Conservation (phyloP, 2,888 invertebrate species). For the Drosophila aldrichi region DNA sequence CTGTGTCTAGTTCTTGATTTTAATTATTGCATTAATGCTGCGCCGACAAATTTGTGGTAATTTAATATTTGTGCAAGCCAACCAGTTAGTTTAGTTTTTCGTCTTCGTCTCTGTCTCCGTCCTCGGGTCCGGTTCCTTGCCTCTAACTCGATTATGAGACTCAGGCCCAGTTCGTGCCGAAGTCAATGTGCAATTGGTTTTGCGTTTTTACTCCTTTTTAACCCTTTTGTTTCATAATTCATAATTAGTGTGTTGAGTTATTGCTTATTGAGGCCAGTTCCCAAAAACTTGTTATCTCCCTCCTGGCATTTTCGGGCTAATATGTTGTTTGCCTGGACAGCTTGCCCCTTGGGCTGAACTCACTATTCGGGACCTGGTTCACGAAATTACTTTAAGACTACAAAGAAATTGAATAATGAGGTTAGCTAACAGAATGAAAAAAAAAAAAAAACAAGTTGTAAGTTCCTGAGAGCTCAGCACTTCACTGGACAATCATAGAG, state of each 20-base stretch:
- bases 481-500: conserved; percentile 49
- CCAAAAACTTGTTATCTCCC: conserved; percentile 67
- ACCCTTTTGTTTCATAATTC: conserved; percentile 65
- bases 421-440: conserved; percentile 32
- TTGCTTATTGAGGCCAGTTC: conserved; percentile 51
- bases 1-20: conserved; percentile 66
- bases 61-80: conserved; percentile 70
- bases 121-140: conserved; percentile 45
- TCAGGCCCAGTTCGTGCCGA: conserved; percentile 49
- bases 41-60: conserved; percentile 81
- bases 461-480: conserved; percentile 38
- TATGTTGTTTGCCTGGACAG: conserved; percentile 26
- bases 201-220: conserved; percentile 26
- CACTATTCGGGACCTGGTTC: conserved; percentile 17
- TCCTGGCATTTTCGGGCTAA: conserved; percentile 15
- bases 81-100: conserved; percentile 54
- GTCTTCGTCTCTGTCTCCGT: conserved; percentile 24
- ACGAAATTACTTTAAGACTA: conserved; percentile 43
- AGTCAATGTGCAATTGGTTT: conserved; percentile 74
- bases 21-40: conserved; percentile 78
- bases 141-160: conserved; percentile 51
- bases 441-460: conserved; percentile 36
- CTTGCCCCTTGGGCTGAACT: conserved; percentile 22
- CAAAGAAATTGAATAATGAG: conserved; percentile 57
- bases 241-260: conserved; percentile 76